Conservation (phyloP, 1,140 invertebrate genomes). For the Neodiprion pinetum region DNA sequence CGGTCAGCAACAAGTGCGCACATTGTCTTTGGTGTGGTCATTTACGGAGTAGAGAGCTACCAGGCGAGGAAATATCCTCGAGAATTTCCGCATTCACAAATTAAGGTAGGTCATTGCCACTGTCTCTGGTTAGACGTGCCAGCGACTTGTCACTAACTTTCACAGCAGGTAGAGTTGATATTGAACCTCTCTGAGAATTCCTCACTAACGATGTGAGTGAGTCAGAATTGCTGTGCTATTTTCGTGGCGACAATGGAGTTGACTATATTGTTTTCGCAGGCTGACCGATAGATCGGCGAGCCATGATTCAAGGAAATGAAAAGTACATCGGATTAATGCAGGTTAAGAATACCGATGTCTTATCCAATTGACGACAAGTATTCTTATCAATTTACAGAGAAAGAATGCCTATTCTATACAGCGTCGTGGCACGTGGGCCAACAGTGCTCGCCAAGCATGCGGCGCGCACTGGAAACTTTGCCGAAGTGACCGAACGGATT, state of each 20-base stretch:
- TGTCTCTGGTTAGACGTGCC: too few relatives aligned
- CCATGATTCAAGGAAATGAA: too few relatives aligned
- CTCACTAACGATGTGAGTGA: too few relatives aligned
- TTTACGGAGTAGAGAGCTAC: not conserved
- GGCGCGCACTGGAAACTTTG: conserved; percentile 90
- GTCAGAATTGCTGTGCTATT: too few relatives aligned
- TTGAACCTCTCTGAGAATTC: too few relatives aligned
- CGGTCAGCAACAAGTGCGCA: not conserved
- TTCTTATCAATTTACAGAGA: not conserved
- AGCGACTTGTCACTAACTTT: too few relatives aligned
- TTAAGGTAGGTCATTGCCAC: not conserved
- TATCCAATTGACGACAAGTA: too few relatives aligned
- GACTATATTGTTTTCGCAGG: not conserved
- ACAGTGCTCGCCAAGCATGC: conserved; percentile 90
- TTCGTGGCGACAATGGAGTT: not conserved
- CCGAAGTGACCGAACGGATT: conserved; percentile 92
- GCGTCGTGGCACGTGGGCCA: conserved; percentile 86
- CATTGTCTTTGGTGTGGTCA: not conserved
- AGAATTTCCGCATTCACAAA: not conserved
- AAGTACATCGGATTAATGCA: too few relatives aligned
- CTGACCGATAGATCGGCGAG: not conserved
- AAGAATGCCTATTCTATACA: conserved; percentile 87
- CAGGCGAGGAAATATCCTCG: not conserved
- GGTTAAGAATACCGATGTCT: too few relatives aligned
- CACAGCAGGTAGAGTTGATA: too few relatives aligned